phyloP scores from a whole-genome alignment of 2,888 invertebrate species.

The Uropetala carovei region DNA sequence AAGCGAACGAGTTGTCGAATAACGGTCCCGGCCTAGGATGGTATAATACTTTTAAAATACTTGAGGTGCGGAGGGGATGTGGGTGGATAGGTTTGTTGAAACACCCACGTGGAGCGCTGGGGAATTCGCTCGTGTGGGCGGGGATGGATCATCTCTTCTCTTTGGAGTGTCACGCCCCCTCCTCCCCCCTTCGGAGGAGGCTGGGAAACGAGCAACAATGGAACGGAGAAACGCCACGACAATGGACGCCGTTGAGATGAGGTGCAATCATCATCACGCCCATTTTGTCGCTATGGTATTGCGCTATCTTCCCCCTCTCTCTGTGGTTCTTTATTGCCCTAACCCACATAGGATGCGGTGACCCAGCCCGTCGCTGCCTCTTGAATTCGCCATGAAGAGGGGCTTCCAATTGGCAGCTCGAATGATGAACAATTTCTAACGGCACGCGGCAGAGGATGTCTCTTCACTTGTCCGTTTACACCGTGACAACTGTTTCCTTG shows the following conservation, averaged over 20 bases:
- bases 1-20: not conserved
- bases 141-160: not conserved
- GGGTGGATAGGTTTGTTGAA: not conserved
- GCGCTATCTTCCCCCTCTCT: not conserved
- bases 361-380: not conserved
- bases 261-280: slow-evolving; percentile 41
- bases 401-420: slow-evolving; percentile 9
- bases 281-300: not conserved
- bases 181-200: not conserved
- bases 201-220: slow-evolving; percentile 8
- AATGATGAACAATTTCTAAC: not conserved
- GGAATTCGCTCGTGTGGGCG: slow-evolving; percentile 33
- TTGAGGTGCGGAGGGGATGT: no score
- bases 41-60: no score
- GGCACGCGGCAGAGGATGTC: not conserved
- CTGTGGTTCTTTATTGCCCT: slow-evolving; percentile 17
- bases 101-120: not conserved
- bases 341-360: slow-evolving; percentile 14
- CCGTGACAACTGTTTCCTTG: no score
- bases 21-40: not conserved
- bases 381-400: slow-evolving; percentile 26
- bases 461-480: no score
- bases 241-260: slow-evolving; percentile 17
- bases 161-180: not conserved
- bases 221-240: slow-evolving; percentile 35